Conservation (phyloP, 2,797 vertebrate species). For the Danio albolineatus region DNA sequence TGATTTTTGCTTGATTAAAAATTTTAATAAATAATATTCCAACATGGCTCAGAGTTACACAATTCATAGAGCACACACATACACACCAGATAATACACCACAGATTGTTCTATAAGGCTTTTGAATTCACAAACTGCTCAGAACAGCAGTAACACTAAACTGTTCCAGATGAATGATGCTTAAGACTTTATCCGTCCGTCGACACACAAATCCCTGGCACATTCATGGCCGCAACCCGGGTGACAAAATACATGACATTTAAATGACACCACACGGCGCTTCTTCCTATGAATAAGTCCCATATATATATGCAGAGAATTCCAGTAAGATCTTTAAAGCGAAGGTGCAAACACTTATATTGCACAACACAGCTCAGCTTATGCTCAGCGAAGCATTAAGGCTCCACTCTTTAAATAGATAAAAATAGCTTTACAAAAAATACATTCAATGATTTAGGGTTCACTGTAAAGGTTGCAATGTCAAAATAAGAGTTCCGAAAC, state of each 20-base stretch:
- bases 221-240: constrained; percentile 21
- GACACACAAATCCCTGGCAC: constrained; percentile 32
- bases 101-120: constrained; percentile 20
- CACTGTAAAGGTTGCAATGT: neutral
- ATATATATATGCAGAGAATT: constrained; percentile 4
- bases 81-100: constrained; percentile 1
- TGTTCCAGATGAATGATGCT: constrained; percentile 34
- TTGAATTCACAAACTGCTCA: constrained; percentile 14
- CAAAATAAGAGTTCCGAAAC: constrained; percentile 1
- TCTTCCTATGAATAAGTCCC: neutral
- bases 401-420: constrained; percentile 14
- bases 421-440: constrained; percentile 31
- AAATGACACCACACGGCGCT: constrained; percentile 22
- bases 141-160: constrained; percentile 32
- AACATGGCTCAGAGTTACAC: constrained; percentile 13
- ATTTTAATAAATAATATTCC: constrained; percentile 44
- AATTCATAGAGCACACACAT: neutral
- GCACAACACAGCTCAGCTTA: constrained; percentile 10
- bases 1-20: constrained; percentile 26
- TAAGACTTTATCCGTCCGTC: constrained; percentile 27
- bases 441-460: constrained; percentile 5
- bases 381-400: neutral
- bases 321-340: constrained; percentile 12
- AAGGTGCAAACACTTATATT: constrained; percentile 8
- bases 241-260: constrained; percentile 43